These are phyloP conservation scores for Brachionus koreanus DNA, from an alignment of 1,140 invertebrate genomes.

Conservation along the genomic window DNA sequence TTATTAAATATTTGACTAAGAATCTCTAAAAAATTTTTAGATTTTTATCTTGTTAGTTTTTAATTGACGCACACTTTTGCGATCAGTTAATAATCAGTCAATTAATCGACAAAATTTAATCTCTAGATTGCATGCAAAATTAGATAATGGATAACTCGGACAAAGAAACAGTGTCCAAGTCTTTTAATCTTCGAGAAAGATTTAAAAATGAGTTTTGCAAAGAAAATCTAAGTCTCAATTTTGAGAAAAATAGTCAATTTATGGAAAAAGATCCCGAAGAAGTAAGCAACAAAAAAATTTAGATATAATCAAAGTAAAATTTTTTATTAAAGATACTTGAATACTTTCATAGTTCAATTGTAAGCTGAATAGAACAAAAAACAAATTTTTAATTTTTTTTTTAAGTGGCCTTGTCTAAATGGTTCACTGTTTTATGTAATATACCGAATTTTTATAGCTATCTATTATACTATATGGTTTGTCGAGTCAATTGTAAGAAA, in stretches of 20 bases:
- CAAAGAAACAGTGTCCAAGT: neutral
- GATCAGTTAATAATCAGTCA: neutral
- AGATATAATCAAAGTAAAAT: neutral
- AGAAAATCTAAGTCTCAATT: conserved; percentile 32
- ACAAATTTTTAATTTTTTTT: neutral
- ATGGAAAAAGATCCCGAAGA: conserved; percentile 43
- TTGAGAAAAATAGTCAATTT: conserved; percentile 21
- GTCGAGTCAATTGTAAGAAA: conserved; percentile 40
- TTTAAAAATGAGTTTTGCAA: conserved; percentile 32
- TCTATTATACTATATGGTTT: conserved; percentile 43
- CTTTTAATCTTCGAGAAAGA: neutral
- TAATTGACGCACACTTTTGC: neutral
- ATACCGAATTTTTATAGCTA: conserved; percentile 27
- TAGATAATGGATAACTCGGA: neutral
- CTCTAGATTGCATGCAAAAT: neutral
- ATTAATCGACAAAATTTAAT: neutral
- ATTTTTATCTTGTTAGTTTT: neutral
- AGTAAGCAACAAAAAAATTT: neutral
- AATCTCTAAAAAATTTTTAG: neutral
- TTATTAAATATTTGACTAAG: neutral
- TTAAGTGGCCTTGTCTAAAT: conserved; percentile 31
- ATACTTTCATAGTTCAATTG: conserved; percentile 39
- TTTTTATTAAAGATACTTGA: neutral
- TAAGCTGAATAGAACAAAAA: neutral
- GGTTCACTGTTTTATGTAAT: conserved; percentile 5